These are phyloP conservation scores for Salvelinus alpinus DNA, from an alignment of 2,113 vertebrate genomes.

Conservation along the genomic window DNA sequence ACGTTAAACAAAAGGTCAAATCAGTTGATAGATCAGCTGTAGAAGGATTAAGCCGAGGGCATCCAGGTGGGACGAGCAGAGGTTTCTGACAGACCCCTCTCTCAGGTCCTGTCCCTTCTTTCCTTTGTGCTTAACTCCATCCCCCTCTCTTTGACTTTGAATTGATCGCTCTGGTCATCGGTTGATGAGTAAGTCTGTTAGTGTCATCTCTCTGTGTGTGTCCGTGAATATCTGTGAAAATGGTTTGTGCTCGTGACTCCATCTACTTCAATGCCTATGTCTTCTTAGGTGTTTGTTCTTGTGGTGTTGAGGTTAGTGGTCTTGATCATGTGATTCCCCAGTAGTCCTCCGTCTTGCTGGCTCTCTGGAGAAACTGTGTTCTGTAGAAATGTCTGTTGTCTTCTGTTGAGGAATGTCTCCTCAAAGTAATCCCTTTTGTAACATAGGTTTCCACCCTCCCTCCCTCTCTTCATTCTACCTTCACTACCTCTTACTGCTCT, in stretches of 20 bases:
- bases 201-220: slow-evolving; percentile 24
- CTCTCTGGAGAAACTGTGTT: too few species aligned
- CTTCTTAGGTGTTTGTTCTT: slow-evolving; percentile 42
- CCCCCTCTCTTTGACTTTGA: slow-evolving; percentile 58
- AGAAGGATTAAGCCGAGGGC: too few species aligned
- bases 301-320: slow-evolving; percentile 13
- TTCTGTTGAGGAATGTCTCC: too few species aligned
- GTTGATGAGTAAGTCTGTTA: slow-evolving; percentile 73
- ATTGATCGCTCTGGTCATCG: slow-evolving; percentile 72
- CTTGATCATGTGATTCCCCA: slow-evolving; percentile 66
- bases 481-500: slow-evolving; percentile 19
- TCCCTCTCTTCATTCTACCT: slow-evolving; percentile 13
- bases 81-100: neutral
- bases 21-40: too few species aligned
- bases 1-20: neutral
- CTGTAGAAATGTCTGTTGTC: too few species aligned
- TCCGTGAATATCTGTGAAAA: slow-evolving; percentile 22
- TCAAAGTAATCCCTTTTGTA: too few species aligned
- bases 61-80: neutral
- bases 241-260: slow-evolving; percentile 43
- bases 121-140: slow-evolving; percentile 13
- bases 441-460: neutral
- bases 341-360: slow-evolving; percentile 23
- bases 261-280: slow-evolving; percentile 51
- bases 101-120: slow-evolving; percentile 11